A percentile compares a stretch with the other conserved stretches of the same genome.
Evolutionary conservation across 2,113 vertebrate genomes (phyloP).

Genomic region (Phasianus colchicus): DNA sequence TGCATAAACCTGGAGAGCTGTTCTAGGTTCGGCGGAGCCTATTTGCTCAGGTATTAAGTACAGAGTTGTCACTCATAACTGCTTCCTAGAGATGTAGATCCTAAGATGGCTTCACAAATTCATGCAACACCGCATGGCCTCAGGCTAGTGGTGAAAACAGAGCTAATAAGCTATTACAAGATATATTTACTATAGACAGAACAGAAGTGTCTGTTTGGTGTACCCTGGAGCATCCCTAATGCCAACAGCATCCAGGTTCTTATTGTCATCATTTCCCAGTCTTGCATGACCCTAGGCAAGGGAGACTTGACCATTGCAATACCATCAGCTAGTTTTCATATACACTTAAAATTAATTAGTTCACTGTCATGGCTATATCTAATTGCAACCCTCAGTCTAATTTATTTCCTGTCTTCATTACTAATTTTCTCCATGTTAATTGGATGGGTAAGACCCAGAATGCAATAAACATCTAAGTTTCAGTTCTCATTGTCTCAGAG

Average conservation of each 20-base stretch:
- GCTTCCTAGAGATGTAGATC: neutral
- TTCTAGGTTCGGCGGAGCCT: neutral
- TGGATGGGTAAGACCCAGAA: neutral
- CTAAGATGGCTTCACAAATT: neutral
- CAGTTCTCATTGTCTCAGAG: neutral
- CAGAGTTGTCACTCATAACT: neutral
- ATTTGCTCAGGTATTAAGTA: neutral
- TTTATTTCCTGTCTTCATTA: neutral
- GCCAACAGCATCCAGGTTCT: neutral
- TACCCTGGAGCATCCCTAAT: neutral
- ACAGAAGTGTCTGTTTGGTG: neutral
- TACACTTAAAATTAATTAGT: neutral
- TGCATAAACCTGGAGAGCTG: neutral
- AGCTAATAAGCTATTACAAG: neutral
- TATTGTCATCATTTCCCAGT: neutral
- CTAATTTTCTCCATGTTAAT: neutral
- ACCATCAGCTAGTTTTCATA: neutral
- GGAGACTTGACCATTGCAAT: neutral
- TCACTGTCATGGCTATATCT: rapidly evolving
- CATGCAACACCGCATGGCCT: neutral
- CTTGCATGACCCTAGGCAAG: neutral
- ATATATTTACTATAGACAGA: neutral
- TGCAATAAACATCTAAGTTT: neutral
- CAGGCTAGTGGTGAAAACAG: neutral
- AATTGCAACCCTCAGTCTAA: neutral